phyloP scores from a whole-genome alignment of 2,888 invertebrate species.

The Malthinus seriepunctatus region DNA sequence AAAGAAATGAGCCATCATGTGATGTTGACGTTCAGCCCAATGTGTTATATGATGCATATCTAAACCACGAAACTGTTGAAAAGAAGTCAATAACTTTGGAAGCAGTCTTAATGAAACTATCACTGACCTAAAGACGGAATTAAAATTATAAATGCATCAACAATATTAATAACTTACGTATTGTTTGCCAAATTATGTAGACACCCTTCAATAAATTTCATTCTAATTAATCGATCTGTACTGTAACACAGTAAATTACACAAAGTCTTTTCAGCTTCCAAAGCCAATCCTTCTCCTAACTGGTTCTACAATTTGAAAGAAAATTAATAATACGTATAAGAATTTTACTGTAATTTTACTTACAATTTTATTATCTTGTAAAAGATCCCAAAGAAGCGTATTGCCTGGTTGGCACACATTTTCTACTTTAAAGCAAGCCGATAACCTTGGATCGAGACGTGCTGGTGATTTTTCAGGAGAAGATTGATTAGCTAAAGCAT shows the following conservation, averaged over 20 bases:
- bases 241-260: conserved; percentile 89
- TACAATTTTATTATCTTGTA: conserved; percentile 89
- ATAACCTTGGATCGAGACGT: conserved; percentile 50
- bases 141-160: neutral
- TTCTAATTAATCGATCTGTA: conserved; percentile 85
- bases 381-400: conserved; percentile 90
- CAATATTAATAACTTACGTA: conserved; percentile 56
- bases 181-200: conserved; percentile 86
- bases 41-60: conserved; percentile 86
- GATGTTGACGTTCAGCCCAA: conserved; percentile 91
- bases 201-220: conserved; percentile 95
- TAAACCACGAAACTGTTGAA: conserved; percentile 85
- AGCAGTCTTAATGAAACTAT: conserved; percentile 85
- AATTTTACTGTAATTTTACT: conserved; percentile 46
- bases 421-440: conserved; percentile 54
- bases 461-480: conserved; percentile 51
- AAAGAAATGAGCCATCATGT: conserved; percentile 92
- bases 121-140: conserved; percentile 67
- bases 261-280: conserved; percentile 93
- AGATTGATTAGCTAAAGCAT: conserved; percentile 48
- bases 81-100: conserved; percentile 89
- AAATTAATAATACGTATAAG: neutral
- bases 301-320: conserved; percentile 49
- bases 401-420: conserved; percentile 89
- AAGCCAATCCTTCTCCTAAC: conserved; percentile 85